A percentile compares a stretch with the other conserved stretches of the same genome.
These are phyloP conservation scores for Ditula angustiorana DNA, from an alignment of 2,888 invertebrate genomes.

Conservation along the genomic window DNA sequence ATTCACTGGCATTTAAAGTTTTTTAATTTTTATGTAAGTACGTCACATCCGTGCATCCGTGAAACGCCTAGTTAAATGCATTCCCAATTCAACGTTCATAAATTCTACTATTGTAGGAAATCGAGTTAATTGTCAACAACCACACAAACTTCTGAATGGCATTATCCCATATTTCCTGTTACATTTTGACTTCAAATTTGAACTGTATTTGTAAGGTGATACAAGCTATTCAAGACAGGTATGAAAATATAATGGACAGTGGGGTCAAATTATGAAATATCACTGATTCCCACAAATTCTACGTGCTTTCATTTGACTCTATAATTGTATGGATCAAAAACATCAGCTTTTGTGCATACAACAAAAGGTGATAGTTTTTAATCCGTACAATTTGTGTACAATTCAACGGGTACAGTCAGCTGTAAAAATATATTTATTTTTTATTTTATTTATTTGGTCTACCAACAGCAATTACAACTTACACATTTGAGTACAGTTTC, in stretches of 20 bases:
- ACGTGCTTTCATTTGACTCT: constrained; percentile 12
- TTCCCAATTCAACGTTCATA: too few species aligned
- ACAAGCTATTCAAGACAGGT: too few species aligned
- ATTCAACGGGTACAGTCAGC: too few species aligned
- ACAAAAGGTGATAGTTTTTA: constrained; percentile 25
- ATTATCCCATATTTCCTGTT: not conserved
- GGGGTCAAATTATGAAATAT: not conserved
- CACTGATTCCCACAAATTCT: not conserved
- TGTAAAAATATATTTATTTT: too few species aligned
- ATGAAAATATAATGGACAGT: not conserved
- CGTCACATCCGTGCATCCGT: too few species aligned
- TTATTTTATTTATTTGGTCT: too few species aligned
- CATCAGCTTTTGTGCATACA: not conserved
- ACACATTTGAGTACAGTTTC: too few species aligned
- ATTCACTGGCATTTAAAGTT: too few species aligned
- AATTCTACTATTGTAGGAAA: too few species aligned
- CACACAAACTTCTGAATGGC: not conserved
- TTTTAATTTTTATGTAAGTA: too few species aligned
- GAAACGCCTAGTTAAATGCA: not conserved
- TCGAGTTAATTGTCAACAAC: not conserved
- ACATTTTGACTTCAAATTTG: not conserved
- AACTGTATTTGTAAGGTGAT: not conserved
- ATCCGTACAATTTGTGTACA: constrained; percentile 21
- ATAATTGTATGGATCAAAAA: constrained; percentile 2
- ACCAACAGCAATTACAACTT: too few species aligned